Conservation (phyloP, 2,797 vertebrate genomes). For the Danio kyathit region DNA sequence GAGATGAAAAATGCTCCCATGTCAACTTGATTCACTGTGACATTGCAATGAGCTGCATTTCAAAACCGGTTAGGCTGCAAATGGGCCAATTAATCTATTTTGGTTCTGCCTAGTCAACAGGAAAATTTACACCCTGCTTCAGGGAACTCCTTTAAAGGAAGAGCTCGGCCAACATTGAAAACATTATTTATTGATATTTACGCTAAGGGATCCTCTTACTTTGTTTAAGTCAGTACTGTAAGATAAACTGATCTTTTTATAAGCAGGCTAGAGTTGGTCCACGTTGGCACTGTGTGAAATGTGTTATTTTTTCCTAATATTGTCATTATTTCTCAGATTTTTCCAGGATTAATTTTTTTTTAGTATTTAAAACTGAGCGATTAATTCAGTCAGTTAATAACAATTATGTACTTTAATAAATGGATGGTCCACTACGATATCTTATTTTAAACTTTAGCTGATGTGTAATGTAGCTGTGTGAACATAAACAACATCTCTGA, state of each 20-base stretch:
- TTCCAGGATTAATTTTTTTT: too few species aligned
- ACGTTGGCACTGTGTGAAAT: neutral
- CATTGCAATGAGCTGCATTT: conserved; percentile 20
- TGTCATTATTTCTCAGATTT: too few species aligned
- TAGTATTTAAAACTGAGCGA: too few species aligned
- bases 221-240: neutral
- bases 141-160: conserved; percentile 29
- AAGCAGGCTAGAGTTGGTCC: neutral
- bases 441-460: too few species aligned
- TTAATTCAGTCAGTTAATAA: too few species aligned
- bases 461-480: too few species aligned
- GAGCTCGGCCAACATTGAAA: neutral
- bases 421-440: too few species aligned
- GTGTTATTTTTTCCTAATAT: neutral
- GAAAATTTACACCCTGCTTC: conserved; percentile 29
- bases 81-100: conserved; percentile 42
- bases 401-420: too few species aligned
- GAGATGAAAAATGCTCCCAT: neutral
- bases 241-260: neutral
- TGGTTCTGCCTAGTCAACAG: conserved; percentile 24
- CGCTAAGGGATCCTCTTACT: neutral
- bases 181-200: neutral
- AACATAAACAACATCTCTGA: too few species aligned
- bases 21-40: conserved; percentile 1
- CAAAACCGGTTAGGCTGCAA: conserved; percentile 19